Evolutionary conservation across 2,888 invertebrate species (phyloP), one percentile per base, ranked within the genome.

Genomic region (Parapristionchus giblindavisi): DNA sequence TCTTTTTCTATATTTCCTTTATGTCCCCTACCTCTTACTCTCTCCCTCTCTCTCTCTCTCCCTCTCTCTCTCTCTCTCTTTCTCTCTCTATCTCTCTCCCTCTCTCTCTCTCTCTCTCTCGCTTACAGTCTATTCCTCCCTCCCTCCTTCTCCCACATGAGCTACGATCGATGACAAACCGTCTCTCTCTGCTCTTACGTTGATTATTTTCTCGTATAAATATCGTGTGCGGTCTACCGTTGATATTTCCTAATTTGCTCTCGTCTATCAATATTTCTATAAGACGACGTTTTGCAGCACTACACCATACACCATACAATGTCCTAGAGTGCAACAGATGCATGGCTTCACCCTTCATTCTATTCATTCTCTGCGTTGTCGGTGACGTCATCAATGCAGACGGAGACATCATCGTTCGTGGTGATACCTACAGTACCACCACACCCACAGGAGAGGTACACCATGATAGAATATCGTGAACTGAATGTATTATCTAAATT

Each of bases 121-220:
- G n/a, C 21, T 27, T 34, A 27, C 68, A 21, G n/a, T 48, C n/a
- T 48, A 6, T 36, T 48, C 29, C 48, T 24, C 36, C 40, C 29
- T 40, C 40, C 24, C 40, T 63, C 63, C 27, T 24, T 32, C 40
- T 24, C 65, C 48, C 65, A 43, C 65, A 40, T n/a, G 38, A 38
- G 60, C 60, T 60, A 36, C 60, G 60, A 60, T 60, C 60, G 60
- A 60, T 60, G 60, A 34, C 60, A n/a, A 60, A 60, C 60, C 60
- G 60, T 60, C 60, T 60, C 60, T n/a, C 60, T 36, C 60, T 60
- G 60, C 60, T 60, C 38, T 60, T 60, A 36, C 60, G 34, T 34
- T n/a, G n/a, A n/a, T n/a, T n/a, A n/a, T n/a, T 60, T 36, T 6
- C 60, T 36, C 36, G 21, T 60, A 60, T 60, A 36, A n/a, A 17